phyloP scores from a whole-genome alignment of 2,888 invertebrate genomes.

The Eupithecia insigniata region DNA sequence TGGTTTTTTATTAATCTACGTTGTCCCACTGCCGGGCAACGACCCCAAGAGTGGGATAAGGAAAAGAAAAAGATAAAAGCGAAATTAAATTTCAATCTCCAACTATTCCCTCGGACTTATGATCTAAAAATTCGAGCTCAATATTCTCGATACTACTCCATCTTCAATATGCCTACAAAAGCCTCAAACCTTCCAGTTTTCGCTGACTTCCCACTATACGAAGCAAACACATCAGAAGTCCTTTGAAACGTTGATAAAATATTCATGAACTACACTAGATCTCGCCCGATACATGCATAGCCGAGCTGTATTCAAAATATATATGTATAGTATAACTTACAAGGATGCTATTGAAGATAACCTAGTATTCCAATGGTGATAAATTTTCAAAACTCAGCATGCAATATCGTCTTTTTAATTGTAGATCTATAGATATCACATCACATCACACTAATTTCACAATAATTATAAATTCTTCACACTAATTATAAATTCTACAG shows the following conservation, averaged over 20 bases:
- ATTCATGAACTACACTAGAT: conserved; percentile 55
- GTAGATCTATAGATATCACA: too few species aligned
- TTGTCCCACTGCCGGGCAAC: not conserved
- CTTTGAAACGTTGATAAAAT: conserved; percentile 63
- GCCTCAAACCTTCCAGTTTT: not conserved
- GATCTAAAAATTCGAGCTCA: not conserved
- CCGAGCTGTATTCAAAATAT: not conserved
- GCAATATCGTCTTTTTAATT: too few species aligned
- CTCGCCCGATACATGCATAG: not conserved
- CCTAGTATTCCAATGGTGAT: not conserved
- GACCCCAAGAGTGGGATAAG: too few species aligned
- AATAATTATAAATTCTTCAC: too few species aligned
- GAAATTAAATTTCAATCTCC: not conserved
- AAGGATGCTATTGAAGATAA: not conserved
- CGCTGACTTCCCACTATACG: conserved; percentile 7
- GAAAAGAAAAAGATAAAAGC: not conserved
- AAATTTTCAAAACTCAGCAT: not conserved
- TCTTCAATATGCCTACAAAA: not conserved
- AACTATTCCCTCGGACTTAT: not conserved
- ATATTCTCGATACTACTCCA: not conserved
- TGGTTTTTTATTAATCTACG: not conserved
- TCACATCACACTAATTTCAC: too few species aligned
- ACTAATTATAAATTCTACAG: not conserved
- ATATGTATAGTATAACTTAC: not conserved
- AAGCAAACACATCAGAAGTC: conserved; percentile 46